Conservation (phyloP, 2,888 invertebrate genomes). For the Idaea aversata region DNA sequence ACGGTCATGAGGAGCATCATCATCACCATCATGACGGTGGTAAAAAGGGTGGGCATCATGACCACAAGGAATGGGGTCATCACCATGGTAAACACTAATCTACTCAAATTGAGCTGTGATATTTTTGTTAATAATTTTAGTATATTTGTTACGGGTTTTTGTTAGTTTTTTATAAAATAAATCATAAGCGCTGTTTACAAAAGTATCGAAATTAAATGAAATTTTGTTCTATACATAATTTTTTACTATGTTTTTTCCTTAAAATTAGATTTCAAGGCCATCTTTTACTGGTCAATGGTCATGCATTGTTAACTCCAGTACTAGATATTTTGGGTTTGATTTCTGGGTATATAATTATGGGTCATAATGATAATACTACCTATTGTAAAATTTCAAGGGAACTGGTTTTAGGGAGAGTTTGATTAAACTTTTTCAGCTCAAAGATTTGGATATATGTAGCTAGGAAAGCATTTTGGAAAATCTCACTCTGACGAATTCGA, state of each 20-base stretch:
- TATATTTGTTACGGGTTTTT: slow-evolving; percentile 44
- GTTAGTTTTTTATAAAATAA: slow-evolving; percentile 48
- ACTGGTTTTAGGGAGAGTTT: too few species aligned
- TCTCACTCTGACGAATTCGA: too few species aligned
- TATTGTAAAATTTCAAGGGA: too few species aligned
- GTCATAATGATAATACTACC: too few species aligned
- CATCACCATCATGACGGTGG: slow-evolving; percentile 73
- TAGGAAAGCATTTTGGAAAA: too few species aligned
- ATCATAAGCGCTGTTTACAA: slow-evolving; percentile 34
- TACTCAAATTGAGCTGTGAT: slow-evolving; percentile 60
- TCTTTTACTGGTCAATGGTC: too few species aligned
- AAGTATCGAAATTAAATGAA: slow-evolving; percentile 27
- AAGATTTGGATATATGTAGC: too few species aligned
- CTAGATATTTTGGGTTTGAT: too few species aligned
- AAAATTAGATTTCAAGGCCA: too few species aligned
- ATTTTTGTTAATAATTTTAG: slow-evolving; percentile 37
- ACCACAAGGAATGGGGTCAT: slow-evolving; percentile 72
- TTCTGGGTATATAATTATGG: too few species aligned
- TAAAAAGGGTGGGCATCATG: slow-evolving; percentile 72
- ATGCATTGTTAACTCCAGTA: too few species aligned
- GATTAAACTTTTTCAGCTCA: too few species aligned
- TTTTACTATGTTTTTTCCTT: not conserved
- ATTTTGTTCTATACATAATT: slow-evolving; percentile 16
- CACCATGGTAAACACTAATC: slow-evolving; percentile 72
- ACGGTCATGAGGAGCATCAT: slow-evolving; percentile 73